Evolutionary conservation across 2,888 invertebrate genomes (phyloP), one percentile per base, ranked within the genome.

Genomic region (Dryocosmus kuriphilus): DNA sequence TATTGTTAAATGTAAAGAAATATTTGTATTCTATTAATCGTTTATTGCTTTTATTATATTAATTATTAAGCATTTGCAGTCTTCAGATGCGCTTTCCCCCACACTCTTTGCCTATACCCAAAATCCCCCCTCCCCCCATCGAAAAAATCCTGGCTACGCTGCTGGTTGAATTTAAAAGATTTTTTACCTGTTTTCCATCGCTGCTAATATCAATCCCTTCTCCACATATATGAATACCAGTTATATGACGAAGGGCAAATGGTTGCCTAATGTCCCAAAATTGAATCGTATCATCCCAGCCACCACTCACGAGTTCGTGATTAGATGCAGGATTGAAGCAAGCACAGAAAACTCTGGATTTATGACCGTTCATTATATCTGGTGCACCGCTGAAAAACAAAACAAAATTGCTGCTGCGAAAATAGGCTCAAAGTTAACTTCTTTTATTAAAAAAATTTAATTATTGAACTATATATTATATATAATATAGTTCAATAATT

Each of bases 181-280:
- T 41, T 16, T 41, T 16, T 16, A 95, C 95, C 92, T 94, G 93
- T 85, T 93, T 94, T 79, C 95, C 95, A 73, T 93, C 92, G 79
- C 92, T 92, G 87, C 94, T 94, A 78, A 95, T 94, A 85, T 95
- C 94, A 41, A 95, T 86, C 0, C 95, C 95, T 88, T 95, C 95
- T 0, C 95, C 95, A 85, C 94, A 94, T 78, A 95, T 93, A 82
- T 94, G 94, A 30, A 94, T 92, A 2, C 94, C 95, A 1, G 92
- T 89, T 81, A 95, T 93, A 84, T 93, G 91, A 57, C 94, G 92
- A 0, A 94, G 92, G 1, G 95, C 93, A 83, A 93, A 93, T 0
- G 95, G 94, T 85, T 94, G 94, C 78, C 95, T 92, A 71, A 94
- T 93, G 87, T 95, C 95, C 95, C 95, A 95, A 86, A 94, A 95